Conservation (phyloP, 1,140 invertebrate species). For the Pygmarrhopalites habei region DNA sequence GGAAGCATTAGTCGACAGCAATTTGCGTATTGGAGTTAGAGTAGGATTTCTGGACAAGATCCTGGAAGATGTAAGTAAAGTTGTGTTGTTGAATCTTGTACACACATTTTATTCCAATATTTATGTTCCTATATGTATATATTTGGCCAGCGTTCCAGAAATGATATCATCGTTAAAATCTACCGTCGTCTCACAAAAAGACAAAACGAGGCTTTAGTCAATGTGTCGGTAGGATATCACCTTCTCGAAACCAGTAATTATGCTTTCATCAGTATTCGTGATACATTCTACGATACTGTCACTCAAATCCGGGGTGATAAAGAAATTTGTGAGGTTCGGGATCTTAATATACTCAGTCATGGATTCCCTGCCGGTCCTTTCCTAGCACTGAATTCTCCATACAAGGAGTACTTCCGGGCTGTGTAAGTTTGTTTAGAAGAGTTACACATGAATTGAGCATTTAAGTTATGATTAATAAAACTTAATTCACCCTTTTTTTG, state of each 20-base stretch:
- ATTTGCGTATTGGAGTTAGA: conserved; percentile 25
- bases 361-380: conserved; percentile 25
- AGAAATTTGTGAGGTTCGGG: conserved; percentile 27
- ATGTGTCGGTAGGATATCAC: conserved; percentile 14
- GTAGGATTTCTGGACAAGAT: conserved; percentile 10
- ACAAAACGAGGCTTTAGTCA: conserved; percentile 9
- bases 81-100: too few relatives aligned
- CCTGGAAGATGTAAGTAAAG: neutral
- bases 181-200: conserved; percentile 15
- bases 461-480: conserved; percentile 8
- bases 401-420: conserved; percentile 20
- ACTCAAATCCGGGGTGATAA: neutral
- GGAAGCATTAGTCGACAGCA: conserved; percentile 14
- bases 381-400: conserved; percentile 22
- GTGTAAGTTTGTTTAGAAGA: conserved; percentile 18
- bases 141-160: too few relatives aligned
- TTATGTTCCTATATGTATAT: too few relatives aligned
- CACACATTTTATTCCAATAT: too few relatives aligned
- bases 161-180: conserved; percentile 17
- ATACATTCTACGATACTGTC: conserved; percentile 23
- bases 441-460: neutral
- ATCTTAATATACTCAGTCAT: conserved; percentile 26
- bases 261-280: conserved; percentile 25
- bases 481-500: neutral
- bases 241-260: conserved; percentile 8